A percentile compares a stretch with the other conserved stretches of the same genome.
phyloP scores from a whole-genome alignment of 2,797 vertebrate genomes.

The Huso huso region DNA sequence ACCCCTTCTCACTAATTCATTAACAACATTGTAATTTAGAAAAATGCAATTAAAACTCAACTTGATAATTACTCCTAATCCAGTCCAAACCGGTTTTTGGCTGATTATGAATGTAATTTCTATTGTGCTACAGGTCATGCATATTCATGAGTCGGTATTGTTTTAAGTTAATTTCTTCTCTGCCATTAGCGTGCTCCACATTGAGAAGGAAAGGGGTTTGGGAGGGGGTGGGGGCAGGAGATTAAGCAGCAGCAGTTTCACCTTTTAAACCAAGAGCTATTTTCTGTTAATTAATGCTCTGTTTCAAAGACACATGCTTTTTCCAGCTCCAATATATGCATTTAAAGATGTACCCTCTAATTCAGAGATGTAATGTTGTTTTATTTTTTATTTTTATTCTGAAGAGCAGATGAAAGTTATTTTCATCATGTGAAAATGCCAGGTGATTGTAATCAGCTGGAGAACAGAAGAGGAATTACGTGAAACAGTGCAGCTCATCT shows the following conservation, averaged over 20 bases:
- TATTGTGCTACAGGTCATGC: constrained; percentile 15
- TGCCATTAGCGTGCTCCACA: constrained; percentile 43
- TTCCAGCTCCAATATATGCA: too few relatives aligned
- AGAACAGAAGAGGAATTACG: too few relatives aligned
- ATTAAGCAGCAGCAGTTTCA: constrained; percentile 58
- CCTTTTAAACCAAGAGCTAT: constrained; percentile 23
- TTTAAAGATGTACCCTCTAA: too few relatives aligned
- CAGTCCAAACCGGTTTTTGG: constrained; percentile 61
- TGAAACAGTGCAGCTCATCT: too few relatives aligned
- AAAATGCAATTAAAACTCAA: constrained; percentile 71
- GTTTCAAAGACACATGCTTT: constrained; percentile 3
- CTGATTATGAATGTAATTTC: constrained; percentile 62
- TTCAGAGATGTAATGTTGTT: too few relatives aligned
- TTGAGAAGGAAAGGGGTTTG: constrained; percentile 20
- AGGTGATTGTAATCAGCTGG: too few relatives aligned
- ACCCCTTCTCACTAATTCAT: constrained; percentile 47
- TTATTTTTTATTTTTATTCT: too few relatives aligned
- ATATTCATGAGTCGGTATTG: constrained; percentile 26
- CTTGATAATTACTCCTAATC: constrained; percentile 75
- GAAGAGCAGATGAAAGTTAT: too few relatives aligned
- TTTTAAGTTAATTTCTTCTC: constrained; percentile 56
- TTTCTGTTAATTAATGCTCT: constrained; percentile 29
- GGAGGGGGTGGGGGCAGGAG: not conserved
- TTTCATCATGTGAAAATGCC: too few relatives aligned
- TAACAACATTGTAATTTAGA: constrained; percentile 56